Base-by-base conservation (phyloP, 2,113 vertebrate species). In the Psittacula cyanocephala region DNA sequence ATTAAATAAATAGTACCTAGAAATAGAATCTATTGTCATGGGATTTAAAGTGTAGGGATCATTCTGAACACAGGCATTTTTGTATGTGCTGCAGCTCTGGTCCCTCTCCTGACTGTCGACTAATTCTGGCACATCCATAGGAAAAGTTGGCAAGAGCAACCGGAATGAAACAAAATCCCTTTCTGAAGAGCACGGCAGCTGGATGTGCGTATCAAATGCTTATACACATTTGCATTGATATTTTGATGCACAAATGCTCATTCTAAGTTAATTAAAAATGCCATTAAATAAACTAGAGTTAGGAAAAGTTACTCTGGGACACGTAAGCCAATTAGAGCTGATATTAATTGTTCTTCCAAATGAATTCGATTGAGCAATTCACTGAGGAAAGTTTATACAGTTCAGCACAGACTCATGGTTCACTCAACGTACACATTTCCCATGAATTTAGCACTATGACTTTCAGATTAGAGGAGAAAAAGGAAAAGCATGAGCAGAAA, bases 201-300 rank as follows among this genome's bases (percentile, higher is more conserved):
- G 65, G 31, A 49, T 28, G 35, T 9, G 6, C 4, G 5, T 3
- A 39, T 23, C 14, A 53, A 86, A 60, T 12, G 13, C 39, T 20
- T 27, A 67, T 22, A 41, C n/a, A 29, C 2, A 0, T 46, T 50
- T 67, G 43, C 28, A 17, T 44, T 47, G 43, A 35, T 80, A 43
- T 46, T 77, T 76, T 44, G 6, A 2, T 8, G 57, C 2, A 2
- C 37, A 93, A 92, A 46, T 4, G 19, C 20, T 76, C n/a, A 2
- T 57, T 83, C 50, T 43, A 39, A 85, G 49, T 85, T 60, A 68
- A 94, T 89, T 84, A 43, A 78, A 86, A 91, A n/a, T 24, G 35
- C 46, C 25, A 49, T 17, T 19, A 33, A 43, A 55, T 35, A 35
- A 89, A 94, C 27, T 0, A 47, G 44, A 62, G 81, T 46, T 60